phyloP scores from a whole-genome alignment of 2,888 invertebrate species.

The Pseudococcus jackbeardsleyi region DNA sequence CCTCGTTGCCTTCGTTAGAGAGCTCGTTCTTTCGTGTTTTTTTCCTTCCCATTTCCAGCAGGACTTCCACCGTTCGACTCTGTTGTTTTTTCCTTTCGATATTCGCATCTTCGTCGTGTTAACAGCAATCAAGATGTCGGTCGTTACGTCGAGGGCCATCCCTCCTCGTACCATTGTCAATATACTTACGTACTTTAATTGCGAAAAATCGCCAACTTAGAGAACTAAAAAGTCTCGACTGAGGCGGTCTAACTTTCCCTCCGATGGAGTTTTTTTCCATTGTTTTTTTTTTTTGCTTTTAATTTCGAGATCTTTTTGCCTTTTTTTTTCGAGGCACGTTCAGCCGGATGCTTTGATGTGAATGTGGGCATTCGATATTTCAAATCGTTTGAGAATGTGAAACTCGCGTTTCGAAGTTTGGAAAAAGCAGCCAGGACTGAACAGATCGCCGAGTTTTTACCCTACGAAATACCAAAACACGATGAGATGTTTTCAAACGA shows the following conservation, averaged over 20 bases:
- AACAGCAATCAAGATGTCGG: constrained; percentile 44
- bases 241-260: too few species aligned
- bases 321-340: background rate
- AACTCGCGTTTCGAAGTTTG: background rate
- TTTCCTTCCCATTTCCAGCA: background rate
- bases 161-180: background rate
- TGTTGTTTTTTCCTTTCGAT: background rate
- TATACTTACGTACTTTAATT: background rate
- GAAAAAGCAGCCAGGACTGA: background rate
- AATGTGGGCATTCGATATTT: too few species aligned
- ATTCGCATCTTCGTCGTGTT: background rate
- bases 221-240: background rate
- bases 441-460: background rate
- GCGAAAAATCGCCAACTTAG: background rate
- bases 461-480: background rate
- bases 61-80: background rate
- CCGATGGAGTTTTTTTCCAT: too few species aligned
- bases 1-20: background rate
- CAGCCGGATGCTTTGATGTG: too few species aligned
- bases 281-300: too few species aligned
- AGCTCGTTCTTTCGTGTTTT: background rate
- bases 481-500: background rate
- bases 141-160: background rate
- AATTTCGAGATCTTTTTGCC: background rate
- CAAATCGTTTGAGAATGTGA: background rate